Conservation (phyloP, 2,113 vertebrate genomes). For the Xenus cinereus region DNA sequence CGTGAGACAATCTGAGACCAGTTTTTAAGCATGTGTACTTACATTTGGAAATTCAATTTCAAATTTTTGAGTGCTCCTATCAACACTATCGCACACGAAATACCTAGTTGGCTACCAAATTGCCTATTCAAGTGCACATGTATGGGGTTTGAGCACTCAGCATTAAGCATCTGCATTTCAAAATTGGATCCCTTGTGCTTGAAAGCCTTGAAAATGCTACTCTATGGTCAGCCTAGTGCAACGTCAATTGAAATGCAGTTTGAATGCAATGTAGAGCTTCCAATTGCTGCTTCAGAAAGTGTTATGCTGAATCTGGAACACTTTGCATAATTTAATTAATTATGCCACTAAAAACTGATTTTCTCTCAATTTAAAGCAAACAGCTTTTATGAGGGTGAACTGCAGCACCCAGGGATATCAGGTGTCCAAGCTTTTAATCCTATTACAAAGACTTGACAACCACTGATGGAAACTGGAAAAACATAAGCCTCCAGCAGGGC, state of each 20-base stretch:
- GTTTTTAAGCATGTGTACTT: not conserved
- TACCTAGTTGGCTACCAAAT: constrained; percentile 5
- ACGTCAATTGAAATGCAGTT: constrained; percentile 39
- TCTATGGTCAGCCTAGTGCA: constrained; percentile 1
- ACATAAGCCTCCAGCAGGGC: constrained; percentile 52
- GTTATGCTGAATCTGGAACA: constrained; percentile 48
- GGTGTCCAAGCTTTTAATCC: constrained; percentile 67
- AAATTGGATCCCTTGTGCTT: constrained; percentile 47
- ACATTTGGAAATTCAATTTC: not conserved
- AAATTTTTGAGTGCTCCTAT: not conserved
- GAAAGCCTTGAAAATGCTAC: constrained; percentile 51
- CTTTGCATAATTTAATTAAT: constrained; percentile 71
- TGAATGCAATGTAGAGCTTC: constrained; percentile 40
- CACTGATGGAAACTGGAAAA: constrained; percentile 68
- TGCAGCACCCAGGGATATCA: constrained; percentile 51
- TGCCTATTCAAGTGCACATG: constrained; percentile 3
- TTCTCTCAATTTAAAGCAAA: constrained; percentile 61
- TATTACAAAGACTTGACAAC: constrained; percentile 47
- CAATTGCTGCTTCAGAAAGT: constrained; percentile 41
- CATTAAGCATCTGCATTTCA: constrained; percentile 51
- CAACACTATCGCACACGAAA: not conserved
- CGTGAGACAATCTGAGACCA: not conserved
- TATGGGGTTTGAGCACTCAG: constrained; percentile 13
- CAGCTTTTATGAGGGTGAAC: constrained; percentile 59
- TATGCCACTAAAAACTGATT: constrained; percentile 62